Conservation (phyloP, 2,113 vertebrate genomes). For the Seriola rivoliana region DNA sequence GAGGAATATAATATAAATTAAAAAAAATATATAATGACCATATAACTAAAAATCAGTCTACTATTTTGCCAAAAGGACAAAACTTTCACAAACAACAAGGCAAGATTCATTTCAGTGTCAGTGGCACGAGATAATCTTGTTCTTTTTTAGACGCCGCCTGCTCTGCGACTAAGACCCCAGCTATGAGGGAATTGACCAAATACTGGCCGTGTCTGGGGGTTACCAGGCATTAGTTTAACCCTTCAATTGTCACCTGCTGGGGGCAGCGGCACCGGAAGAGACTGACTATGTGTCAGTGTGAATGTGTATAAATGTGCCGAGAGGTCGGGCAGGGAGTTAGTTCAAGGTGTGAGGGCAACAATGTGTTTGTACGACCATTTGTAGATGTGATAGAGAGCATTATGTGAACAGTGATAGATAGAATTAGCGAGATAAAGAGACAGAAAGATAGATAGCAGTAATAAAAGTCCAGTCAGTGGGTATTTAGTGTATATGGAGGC, state of each 20-base stretch:
- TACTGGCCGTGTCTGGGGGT: conserved; percentile 53
- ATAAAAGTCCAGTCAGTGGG: conserved; percentile 18
- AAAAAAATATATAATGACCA: not conserved
- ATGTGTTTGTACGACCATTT: conserved; percentile 25
- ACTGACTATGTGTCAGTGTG: conserved; percentile 52
- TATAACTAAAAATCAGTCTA: not conserved
- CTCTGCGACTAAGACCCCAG: conserved; percentile 38
- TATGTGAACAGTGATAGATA: not conserved
- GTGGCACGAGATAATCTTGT: not conserved
- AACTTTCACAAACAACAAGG: conserved; percentile 3
- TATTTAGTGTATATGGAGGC: conserved; percentile 16
- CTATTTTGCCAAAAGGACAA: not conserved
- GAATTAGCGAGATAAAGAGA: not conserved
- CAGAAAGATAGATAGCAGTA: not conserved
- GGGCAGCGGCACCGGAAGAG: conserved; percentile 46
- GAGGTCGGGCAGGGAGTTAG: conserved; percentile 45
- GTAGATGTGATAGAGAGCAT: not conserved
- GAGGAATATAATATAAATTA: not conserved
- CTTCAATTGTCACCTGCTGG: conserved; percentile 77
- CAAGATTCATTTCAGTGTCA: not conserved
- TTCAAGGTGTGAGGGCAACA: conserved; percentile 42
- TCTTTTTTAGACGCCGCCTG: conserved; percentile 40
- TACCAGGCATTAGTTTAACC: conserved; percentile 75
- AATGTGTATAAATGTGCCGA: conserved; percentile 49
- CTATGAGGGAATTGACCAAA: conserved; percentile 56